A percentile compares a stretch with the other conserved stretches of the same genome.
Conservation (phyloP, 2,888 invertebrate genomes). For the Beris chalybata region DNA sequence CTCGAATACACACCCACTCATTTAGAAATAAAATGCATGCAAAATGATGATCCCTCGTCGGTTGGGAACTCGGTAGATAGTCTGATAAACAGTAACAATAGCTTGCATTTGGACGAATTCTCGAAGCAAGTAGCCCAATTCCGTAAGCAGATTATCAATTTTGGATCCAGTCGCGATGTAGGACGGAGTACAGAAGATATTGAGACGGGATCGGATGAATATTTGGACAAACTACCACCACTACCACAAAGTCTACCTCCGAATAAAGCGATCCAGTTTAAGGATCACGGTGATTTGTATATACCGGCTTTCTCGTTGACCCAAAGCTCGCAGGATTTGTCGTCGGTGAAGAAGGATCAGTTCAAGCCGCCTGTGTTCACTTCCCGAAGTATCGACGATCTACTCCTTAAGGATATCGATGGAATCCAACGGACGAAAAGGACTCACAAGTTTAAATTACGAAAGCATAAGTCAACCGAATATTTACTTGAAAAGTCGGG, state of each 20-base stretch:
- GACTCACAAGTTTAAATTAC: constrained; percentile 40
- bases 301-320: constrained; percentile 37
- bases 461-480: constrained; percentile 35
- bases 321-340: constrained; percentile 39
- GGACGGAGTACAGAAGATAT: constrained; percentile 17
- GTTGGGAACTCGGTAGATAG: constrained; percentile 34
- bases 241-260: constrained; percentile 36
- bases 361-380: constrained; percentile 36
- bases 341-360: constrained; percentile 16
- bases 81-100: constrained; percentile 32
- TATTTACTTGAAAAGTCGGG: constrained; percentile 30
- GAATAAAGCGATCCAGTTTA: constrained; percentile 35
- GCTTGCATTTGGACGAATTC: constrained; percentile 36
- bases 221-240: constrained; percentile 32
- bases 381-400: constrained; percentile 44
- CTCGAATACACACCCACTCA: not conserved
- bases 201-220: constrained; percentile 2
- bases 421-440: constrained; percentile 39
- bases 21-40: constrained; percentile 32
- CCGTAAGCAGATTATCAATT: constrained; percentile 33
- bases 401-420: constrained; percentile 42
- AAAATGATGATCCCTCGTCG: constrained; percentile 23
- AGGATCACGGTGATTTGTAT: constrained; percentile 37
- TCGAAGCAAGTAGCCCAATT: constrained; percentile 33
- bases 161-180: constrained; percentile 30